Percentiles rank a stretch among this genome's conserved stretches.
Evolutionary conservation across 1,140 invertebrate species (phyloP).

Genomic region (Zophobas morio): DNA sequence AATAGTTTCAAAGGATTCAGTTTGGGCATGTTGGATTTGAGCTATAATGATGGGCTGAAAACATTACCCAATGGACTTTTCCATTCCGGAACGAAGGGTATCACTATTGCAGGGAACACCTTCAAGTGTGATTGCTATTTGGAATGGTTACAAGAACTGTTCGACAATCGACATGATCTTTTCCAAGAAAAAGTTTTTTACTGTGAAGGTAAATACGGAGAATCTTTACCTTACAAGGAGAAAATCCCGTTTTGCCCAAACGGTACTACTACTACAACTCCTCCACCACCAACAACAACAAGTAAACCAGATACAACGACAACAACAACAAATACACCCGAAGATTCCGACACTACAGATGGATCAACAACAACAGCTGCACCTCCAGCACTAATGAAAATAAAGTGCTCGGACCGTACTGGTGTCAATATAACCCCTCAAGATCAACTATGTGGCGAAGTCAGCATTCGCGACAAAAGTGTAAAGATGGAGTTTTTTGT

Average conservation of each 20-base stretch:
- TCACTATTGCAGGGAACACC: slow-evolving; percentile 25
- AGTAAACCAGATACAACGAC: slow-evolving; percentile 6
- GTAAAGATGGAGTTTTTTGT: no score
- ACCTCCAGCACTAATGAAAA: background rate
- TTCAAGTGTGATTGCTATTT: slow-evolving; percentile 49
- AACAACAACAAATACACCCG: slow-evolving; percentile 23
- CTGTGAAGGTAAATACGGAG: no score
- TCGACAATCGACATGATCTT: background rate
- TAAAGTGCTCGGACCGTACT: no score
- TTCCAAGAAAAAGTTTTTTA: no score
- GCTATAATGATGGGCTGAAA: slow-evolving; percentile 17
- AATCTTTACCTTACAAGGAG: no score
- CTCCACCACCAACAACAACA: no score
- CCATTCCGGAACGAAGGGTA: background rate
- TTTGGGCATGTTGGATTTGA: slow-evolving; percentile 8
- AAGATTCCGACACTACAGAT: background rate
- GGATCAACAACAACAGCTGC: background rate
- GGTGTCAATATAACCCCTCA: no score
- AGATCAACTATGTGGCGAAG: no score
- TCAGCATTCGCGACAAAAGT: no score
- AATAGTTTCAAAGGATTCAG: background rate
- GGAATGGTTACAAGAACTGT: slow-evolving; percentile 49
- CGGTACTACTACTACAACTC: no score
- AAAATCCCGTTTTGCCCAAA: no score
- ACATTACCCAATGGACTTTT: slow-evolving; percentile 45